phyloP scores from a whole-genome alignment of 2,113 vertebrate genomes.

The Aptenodytes patagonicus region DNA sequence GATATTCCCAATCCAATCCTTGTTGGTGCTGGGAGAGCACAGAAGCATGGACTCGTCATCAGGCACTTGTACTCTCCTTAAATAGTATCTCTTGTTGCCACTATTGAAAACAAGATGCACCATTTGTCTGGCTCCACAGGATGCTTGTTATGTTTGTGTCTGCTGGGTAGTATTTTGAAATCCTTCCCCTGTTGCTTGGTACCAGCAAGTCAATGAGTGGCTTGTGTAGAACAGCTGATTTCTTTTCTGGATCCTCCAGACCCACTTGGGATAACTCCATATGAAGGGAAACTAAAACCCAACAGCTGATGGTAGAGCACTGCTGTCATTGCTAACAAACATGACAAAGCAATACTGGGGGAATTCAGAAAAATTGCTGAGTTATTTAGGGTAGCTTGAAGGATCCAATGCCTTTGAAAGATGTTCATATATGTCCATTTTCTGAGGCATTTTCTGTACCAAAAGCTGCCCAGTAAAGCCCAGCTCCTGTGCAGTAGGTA shows the following conservation, averaged over 20 bases:
- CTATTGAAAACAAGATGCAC: not conserved
- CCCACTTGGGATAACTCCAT: not conserved
- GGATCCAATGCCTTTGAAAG: not conserved
- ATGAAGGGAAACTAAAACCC: not conserved
- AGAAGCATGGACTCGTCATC: not conserved
- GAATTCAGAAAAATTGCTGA: not conserved
- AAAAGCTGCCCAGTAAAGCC: not conserved
- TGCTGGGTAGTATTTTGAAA: not conserved
- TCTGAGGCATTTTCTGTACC: not conserved
- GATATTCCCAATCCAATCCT: not conserved
- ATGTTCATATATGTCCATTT: not conserved
- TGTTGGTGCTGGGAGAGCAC: not conserved
- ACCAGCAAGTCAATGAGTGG: not conserved
- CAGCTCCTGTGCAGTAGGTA: not conserved
- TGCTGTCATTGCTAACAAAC: not conserved
- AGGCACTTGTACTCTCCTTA: not conserved
- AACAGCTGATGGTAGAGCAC: not conserved
- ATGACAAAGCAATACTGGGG: not conserved
- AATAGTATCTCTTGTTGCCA: not conserved
- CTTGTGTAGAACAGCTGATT: not conserved
- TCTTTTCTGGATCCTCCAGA: not conserved
- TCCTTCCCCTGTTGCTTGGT: not conserved
- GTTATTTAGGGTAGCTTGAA: not conserved
- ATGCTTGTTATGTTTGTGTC: not conserved
- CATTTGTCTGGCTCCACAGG: not conserved